Conservation (phyloP, 1,140 invertebrate genomes). For the Caenorhabditis elegans region WBcel235 BX284604.4:7945001-7945500, state of each 20-base stretch:
- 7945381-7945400: background rate
- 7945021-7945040: background rate
- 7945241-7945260: background rate
- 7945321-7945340: background rate
- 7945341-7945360: background rate
- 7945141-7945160: background rate
- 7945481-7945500: background rate
- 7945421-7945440: background rate
- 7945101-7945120: background rate
- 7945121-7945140: slow-evolving; percentile 11
- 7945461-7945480: slow-evolving; percentile 14
- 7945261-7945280: slow-evolving; percentile 17
- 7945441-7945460: background rate
- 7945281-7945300: slow-evolving; percentile 10
- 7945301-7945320: background rate
- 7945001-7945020: background rate
- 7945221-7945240: background rate
- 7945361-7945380: background rate
- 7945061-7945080: too few relatives aligned
- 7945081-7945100: slow-evolving; percentile 1
- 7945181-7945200: background rate
- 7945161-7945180: background rate
- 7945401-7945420: background rate
- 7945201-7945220: background rate
- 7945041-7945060: too few relatives aligned